Evolutionary conservation across 2,888 invertebrate species (phyloP).

Genomic region (Helicoverpa assulta): DNA sequence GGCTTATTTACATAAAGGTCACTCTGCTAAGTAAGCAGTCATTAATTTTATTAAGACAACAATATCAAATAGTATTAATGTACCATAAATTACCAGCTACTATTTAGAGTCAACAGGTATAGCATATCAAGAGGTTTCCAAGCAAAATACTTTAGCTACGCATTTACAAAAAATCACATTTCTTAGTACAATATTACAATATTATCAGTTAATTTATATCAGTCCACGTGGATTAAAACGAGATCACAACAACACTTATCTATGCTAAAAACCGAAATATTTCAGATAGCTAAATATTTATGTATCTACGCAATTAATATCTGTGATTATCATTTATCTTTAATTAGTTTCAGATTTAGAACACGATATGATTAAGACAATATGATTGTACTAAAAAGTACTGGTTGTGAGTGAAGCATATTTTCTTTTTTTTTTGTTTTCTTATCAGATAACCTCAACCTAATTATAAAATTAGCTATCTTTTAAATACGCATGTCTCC

Average conservation of each 20-base stretch:
- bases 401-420: not conserved
- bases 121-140: too few species aligned
- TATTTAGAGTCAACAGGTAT: too few species aligned
- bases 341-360: not conserved
- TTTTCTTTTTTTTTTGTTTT: not conserved
- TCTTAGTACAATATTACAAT: not conserved
- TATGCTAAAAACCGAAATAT: constrained; percentile 2
- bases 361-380: not conserved
- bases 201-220: too few species aligned
- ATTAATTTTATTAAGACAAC: not conserved
- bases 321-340: not conserved
- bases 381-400: not conserved
- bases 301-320: not conserved
- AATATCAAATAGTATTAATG: not conserved
- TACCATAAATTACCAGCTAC: not conserved
- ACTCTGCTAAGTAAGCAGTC: not conserved
- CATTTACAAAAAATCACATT: too few species aligned
- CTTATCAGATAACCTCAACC: not conserved
- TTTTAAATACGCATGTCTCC: not conserved
- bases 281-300: not conserved
- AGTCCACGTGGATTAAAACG: not conserved
- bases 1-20: not conserved
- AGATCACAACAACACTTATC: not conserved
- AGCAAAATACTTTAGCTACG: too few species aligned
- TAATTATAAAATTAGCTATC: constrained; percentile 1